Conservation (phyloP, 2,888 invertebrate species). For the Arrhopalites spinosus region DNA sequence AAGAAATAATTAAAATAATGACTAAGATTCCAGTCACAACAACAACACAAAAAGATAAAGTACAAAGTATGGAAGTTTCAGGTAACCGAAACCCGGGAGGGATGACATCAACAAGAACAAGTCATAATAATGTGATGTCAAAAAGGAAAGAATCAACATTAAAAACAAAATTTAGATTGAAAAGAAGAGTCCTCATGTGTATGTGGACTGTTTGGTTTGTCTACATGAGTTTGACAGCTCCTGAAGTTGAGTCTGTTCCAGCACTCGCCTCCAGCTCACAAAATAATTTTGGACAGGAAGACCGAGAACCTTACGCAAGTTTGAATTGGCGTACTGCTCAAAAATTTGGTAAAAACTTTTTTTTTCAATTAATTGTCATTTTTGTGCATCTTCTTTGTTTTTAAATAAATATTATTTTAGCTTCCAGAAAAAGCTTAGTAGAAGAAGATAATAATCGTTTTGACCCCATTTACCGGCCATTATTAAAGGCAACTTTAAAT, state of each 20-base stretch:
- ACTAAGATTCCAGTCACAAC: too few relatives aligned
- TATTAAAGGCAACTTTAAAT: not conserved
- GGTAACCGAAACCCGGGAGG: too few relatives aligned
- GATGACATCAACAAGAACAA: not conserved
- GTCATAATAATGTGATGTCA: too few relatives aligned
- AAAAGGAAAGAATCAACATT: not conserved
- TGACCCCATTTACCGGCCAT: not conserved
- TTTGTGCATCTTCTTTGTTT: not conserved
- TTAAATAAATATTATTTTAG: not conserved
- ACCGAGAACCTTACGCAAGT: not conserved
- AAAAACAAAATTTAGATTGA: slow-evolving; percentile 9
- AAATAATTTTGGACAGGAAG: not conserved
- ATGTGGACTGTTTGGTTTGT: slow-evolving; percentile 44
- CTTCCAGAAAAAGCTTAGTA: not conserved
- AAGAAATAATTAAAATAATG: too few relatives aligned
- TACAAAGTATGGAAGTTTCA: too few relatives aligned
- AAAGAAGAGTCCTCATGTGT: slow-evolving; percentile 40
- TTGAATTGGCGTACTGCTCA: not conserved
- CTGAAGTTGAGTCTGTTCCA: not conserved
- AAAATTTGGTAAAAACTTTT: not conserved
- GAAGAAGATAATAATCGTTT: not conserved
- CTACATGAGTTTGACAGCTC: slow-evolving; percentile 25
- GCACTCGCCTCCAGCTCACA: not conserved
- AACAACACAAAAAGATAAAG: too few relatives aligned
- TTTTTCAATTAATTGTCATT: not conserved